Evolutionary conservation across 1,140 invertebrate genomes (phyloP).

Genomic region (Apolygus lucorum): DNA sequence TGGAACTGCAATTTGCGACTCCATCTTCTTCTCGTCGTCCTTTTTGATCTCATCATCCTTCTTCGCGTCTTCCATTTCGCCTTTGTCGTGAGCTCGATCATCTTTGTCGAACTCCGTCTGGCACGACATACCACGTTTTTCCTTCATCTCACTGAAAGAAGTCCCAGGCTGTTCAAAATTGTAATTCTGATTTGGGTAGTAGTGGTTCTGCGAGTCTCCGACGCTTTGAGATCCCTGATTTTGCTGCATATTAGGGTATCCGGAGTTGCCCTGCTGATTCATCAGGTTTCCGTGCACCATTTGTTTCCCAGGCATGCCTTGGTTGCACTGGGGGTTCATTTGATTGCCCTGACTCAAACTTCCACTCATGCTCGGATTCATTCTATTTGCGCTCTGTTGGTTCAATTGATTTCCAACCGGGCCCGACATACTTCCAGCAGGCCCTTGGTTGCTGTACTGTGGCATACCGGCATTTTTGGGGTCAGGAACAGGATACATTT

Average conservation of each 20-base stretch:
- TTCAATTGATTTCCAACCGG: too few relatives aligned
- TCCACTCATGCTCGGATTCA: too few relatives aligned
- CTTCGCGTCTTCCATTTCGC: conserved; percentile 28
- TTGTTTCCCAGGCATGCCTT: not conserved
- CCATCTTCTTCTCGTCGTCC: conserved; percentile 42
- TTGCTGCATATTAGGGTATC: too few relatives aligned
- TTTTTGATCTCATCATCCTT: conserved; percentile 35
- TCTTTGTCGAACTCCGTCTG: conserved; percentile 32
- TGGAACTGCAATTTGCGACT: conserved; percentile 34
- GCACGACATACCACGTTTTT: conserved; percentile 33
- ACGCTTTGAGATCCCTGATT: too few relatives aligned
- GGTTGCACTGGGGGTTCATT: not conserved
- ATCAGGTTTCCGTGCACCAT: not conserved
- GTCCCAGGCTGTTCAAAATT: conserved; percentile 34
- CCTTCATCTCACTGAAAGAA: conserved; percentile 34
- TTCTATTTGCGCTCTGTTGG: too few relatives aligned
- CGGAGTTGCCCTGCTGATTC: not conserved
- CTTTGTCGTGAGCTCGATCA: conserved; percentile 20
- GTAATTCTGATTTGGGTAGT: conserved; percentile 12
- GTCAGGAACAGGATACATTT: not conserved
- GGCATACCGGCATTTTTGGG: not conserved
- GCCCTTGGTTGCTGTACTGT: not conserved
- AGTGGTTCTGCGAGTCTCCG: too few relatives aligned
- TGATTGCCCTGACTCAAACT: not conserved
- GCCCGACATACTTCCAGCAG: too few relatives aligned